These are phyloP conservation scores for Manis crassicaudata DNA, from an alignment of 2,797 vertebrate species.

Conservation along the genomic window DNA sequence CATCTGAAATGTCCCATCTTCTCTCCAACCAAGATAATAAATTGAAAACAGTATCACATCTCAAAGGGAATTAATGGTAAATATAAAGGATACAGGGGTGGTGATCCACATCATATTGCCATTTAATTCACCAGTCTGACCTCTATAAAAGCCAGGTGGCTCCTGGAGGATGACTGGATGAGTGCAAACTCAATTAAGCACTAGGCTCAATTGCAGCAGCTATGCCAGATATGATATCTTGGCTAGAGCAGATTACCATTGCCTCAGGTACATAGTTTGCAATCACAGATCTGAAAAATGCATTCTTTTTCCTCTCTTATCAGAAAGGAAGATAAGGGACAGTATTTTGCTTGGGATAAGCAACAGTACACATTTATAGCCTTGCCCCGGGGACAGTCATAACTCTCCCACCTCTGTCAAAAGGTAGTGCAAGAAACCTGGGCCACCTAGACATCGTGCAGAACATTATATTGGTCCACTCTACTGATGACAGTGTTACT, in stretches of 20 bases:
- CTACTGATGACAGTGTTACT: background rate
- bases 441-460: background rate
- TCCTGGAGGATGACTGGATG: background rate
- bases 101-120: background rate
- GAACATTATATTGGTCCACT: background rate
- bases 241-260: background rate
- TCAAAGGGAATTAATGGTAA: background rate
- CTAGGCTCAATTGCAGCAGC: background rate
- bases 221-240: background rate
- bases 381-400: background rate
- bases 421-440: background rate
- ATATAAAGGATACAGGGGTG: background rate
- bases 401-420: background rate
- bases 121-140: background rate
- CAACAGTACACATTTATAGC: background rate
- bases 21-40: background rate
- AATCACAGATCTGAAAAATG: background rate
- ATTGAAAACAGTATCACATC: background rate
- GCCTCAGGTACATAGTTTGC: background rate
- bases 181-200: background rate
- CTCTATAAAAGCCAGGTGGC: background rate
- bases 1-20: background rate
- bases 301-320: background rate
- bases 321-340: conserved; percentile 13
- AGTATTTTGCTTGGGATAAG: background rate